Evolutionary conservation across 1,140 invertebrate genomes (phyloP).

Genomic region (Trichonephila clavipes): DNA sequence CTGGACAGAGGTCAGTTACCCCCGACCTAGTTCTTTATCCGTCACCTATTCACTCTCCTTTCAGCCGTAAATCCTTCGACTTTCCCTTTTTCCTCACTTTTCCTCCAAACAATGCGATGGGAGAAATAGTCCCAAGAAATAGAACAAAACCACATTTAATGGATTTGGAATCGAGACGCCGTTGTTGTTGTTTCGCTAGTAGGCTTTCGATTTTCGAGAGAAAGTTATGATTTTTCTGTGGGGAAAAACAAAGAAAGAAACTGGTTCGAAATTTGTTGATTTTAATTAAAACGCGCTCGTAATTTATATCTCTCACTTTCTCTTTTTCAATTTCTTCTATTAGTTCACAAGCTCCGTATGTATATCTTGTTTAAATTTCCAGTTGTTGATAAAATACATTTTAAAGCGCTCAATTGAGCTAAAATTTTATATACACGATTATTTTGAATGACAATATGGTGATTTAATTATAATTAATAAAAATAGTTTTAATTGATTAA

Average conservation of each 20-base stretch:
- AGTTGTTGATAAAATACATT: too few species aligned
- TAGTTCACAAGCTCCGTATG: too few species aligned
- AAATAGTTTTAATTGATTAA: too few species aligned
- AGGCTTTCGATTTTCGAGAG: background rate
- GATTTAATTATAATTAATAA: too few species aligned
- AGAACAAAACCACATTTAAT: constrained; percentile 2
- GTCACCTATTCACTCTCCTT: background rate
- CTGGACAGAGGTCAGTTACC: constrained; percentile 53
- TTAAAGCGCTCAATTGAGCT: too few species aligned
- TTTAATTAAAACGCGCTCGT: background rate
- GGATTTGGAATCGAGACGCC: background rate
- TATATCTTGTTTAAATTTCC: too few species aligned
- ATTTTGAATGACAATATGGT: too few species aligned
- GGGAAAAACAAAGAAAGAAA: background rate
- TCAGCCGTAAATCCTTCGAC: background rate
- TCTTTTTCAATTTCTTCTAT: too few species aligned
- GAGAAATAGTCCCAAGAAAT: constrained; percentile 3
- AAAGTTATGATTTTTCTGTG: too few species aligned
- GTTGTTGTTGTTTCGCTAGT: background rate
- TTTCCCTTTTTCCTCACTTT: background rate
- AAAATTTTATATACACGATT: too few species aligned
- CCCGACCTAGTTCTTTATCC: background rate
- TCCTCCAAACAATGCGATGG: background rate
- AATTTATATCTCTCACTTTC: too few species aligned
- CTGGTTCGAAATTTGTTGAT: background rate